Conservation (phyloP, 2,888 invertebrate species). For the Eupithecia inturbata region DNA sequence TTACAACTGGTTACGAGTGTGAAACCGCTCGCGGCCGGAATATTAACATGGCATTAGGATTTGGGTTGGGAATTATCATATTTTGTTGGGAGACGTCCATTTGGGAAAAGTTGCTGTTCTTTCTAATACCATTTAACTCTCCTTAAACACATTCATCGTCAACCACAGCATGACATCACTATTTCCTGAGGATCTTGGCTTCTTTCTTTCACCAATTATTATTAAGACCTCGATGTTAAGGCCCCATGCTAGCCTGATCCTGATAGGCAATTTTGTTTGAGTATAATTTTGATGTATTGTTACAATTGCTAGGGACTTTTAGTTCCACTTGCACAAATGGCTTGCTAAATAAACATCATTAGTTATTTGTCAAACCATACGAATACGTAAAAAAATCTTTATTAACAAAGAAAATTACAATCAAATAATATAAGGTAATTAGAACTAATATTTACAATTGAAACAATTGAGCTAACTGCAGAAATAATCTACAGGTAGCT, state of each 20-base stretch:
- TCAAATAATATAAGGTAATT: too few relatives aligned
- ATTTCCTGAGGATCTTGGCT: background rate
- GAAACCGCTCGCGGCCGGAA: slow-evolving; percentile 68
- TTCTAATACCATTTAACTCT: background rate
- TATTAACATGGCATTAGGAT: slow-evolving; percentile 42
- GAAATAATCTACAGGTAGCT: too few relatives aligned
- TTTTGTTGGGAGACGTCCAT: slow-evolving; percentile 6
- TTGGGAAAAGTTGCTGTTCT: background rate
- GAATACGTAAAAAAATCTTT: too few relatives aligned
- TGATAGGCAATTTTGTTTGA: background rate
- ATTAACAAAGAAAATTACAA: too few relatives aligned
- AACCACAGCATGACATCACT: background rate
- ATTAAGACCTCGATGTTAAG: too few relatives aligned
- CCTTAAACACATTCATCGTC: background rate
- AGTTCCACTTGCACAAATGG: too few relatives aligned
- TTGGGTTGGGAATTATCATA: slow-evolving; percentile 11
- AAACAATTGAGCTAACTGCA: too few relatives aligned
- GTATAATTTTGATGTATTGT: background rate
- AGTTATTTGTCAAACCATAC: too few relatives aligned
- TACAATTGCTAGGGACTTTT: background rate
- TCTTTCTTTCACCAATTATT: background rate
- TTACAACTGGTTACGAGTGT: slow-evolving; percentile 74
- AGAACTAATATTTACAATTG: too few relatives aligned
- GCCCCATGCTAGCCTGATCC: background rate
- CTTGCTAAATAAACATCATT: too few relatives aligned